A percentile compares a stretch with the other conserved stretches of the same genome.
These are phyloP conservation scores for Helicoverpa zea DNA, from an alignment of 1,140 invertebrate species.

Conservation along the genomic window DNA sequence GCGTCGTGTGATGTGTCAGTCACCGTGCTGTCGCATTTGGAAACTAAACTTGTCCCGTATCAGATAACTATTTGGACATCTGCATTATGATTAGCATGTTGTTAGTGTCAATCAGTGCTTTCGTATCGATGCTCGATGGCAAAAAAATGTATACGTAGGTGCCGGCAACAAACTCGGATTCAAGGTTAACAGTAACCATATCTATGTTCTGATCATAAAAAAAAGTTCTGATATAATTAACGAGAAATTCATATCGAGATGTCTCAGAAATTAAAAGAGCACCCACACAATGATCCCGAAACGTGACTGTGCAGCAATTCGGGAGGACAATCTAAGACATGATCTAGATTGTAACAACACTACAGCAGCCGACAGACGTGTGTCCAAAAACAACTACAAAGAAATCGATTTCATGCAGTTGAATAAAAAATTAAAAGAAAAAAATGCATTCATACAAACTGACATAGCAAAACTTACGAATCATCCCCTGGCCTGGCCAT, in stretches of 20 bases:
- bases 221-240: constrained; percentile 77
- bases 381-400: constrained; percentile 82
- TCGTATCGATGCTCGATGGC: constrained; percentile 62
- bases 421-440: constrained; percentile 70
- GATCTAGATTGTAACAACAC: constrained; percentile 82
- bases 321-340: constrained; percentile 79
- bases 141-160: constrained; percentile 65
- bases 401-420: constrained; percentile 80
- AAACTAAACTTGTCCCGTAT: constrained; percentile 70
- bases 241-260: constrained; percentile 73
- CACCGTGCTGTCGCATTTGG: constrained; percentile 69
- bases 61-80: constrained; percentile 79
- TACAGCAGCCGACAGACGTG: constrained; percentile 72
- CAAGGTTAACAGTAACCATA: constrained; percentile 57
- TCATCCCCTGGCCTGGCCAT: constrained; percentile 84
- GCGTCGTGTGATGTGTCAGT: constrained; percentile 66
- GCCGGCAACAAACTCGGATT: constrained; percentile 59
- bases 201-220: constrained; percentile 64
- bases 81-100: constrained; percentile 73
- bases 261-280: constrained; percentile 77
- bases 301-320: constrained; percentile 80
- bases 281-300: constrained; percentile 74
- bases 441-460: constrained; percentile 75
- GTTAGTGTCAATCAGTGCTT: constrained; percentile 76
- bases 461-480: constrained; percentile 74